Evolutionary conservation across 1,140 invertebrate genomes (phyloP), one percentile per base, ranked within the genome.

Genomic region (Drosophila insularis): DNA sequence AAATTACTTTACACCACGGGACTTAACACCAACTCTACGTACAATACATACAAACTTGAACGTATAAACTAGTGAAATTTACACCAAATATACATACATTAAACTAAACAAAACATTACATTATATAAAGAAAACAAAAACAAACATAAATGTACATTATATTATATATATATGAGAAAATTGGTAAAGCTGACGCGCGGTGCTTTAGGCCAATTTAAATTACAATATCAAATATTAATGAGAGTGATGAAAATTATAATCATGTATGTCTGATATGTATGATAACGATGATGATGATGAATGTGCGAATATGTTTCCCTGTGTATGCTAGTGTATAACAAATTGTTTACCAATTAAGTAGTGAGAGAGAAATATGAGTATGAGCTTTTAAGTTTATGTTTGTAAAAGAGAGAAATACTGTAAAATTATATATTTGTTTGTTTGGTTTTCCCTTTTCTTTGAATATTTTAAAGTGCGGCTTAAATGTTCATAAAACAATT

Each of bases 31-130:
- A 71, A 27, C 66, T 32, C 46, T 21, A 62, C 61, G 31, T 58
- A 58, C 55, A 68, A 37, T 37, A 37, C 35, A 37, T 46, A 23
- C 74, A 58, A 60, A 39, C 58, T 11, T 43, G 68, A 76, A 64
- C 63, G 54, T 60, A 74, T 60, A 74, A 87, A 82, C 80, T 87
- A 87, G 82, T 79, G 68, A 87, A 87, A 87, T 89, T 82, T 87
- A 87, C 84, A 82, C 61, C 62, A 66, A 43, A 60, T 46, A 70
- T 62, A 71, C 77, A 62, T 43, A 73, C 53, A 71, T 56, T 65
- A 50, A 59, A 69, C 54, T 69, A 67, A 70, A 43, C 32, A 76
- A 63, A 63, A 68, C 54, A 74, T 74, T 55, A 46, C 39, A 74
- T 66, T 72, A 73, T 65, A 56, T 6, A 27, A 56, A 56, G n/a